These are phyloP conservation scores for Acyrthosiphon pisum DNA, from an alignment of 1,140 invertebrate genomes.

Conservation along the genomic window DNA sequence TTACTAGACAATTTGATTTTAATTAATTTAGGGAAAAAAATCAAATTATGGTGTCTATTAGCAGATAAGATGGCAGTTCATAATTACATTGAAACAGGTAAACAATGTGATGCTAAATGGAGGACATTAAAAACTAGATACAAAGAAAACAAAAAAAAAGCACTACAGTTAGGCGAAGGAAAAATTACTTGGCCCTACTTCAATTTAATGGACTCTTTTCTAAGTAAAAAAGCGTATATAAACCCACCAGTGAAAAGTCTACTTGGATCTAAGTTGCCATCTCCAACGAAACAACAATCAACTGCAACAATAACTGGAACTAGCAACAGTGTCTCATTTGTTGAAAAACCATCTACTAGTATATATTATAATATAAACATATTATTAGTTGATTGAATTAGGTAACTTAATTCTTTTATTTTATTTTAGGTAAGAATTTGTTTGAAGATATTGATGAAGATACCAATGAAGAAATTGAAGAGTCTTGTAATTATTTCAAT, in stretches of 20 bases:
- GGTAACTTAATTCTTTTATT: background rate
- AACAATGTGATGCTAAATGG: constrained; percentile 8
- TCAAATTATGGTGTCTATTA: background rate
- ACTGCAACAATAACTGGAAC: background rate
- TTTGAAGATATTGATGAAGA: background rate
- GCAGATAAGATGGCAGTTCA: background rate
- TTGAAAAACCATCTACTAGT: background rate
- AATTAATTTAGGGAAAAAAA: background rate
- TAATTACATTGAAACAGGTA: background rate
- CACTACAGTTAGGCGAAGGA: background rate
- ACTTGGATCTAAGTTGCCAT: background rate
- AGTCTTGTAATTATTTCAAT: too few relatives aligned
- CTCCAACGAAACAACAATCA: background rate
- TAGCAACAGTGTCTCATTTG: background rate
- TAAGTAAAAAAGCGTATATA: background rate
- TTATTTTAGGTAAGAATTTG: background rate
- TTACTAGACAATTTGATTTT: too few relatives aligned
- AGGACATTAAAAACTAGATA: constrained; percentile 1
- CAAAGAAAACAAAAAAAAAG: background rate
- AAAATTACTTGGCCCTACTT: constrained; percentile 11
- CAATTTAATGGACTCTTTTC: background rate
- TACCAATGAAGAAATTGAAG: background rate
- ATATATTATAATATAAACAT: background rate
- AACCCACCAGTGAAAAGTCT: background rate
- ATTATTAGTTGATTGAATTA: background rate